Conservation (phyloP, 2,113 vertebrate species). For the Boulengerochromis microlepis region DNA sequence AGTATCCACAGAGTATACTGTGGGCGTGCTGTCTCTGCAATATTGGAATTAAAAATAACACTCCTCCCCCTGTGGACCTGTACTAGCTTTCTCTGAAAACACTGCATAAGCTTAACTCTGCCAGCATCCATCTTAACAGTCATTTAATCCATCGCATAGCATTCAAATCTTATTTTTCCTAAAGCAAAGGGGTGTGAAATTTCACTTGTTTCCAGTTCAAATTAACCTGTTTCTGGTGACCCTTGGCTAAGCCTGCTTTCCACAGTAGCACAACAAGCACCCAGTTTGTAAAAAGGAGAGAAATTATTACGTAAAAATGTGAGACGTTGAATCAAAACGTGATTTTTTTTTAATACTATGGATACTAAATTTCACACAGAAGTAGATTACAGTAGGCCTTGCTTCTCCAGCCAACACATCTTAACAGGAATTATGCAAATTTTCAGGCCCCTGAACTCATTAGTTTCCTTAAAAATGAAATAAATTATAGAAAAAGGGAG, state of each 20-base stretch:
- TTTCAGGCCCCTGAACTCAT: not conserved
- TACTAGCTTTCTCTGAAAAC: not conserved
- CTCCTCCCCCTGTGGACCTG: not conserved
- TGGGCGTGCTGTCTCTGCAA: slow-evolving; percentile 21
- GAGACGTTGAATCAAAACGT: not conserved
- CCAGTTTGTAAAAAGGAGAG: not conserved
- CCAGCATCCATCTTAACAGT: slow-evolving; percentile 9
- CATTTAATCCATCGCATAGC: slow-evolving; percentile 4
- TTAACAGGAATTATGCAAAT: not conserved
- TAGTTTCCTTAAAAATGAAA: not conserved
- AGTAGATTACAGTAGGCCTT: not conserved
- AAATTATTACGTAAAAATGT: not conserved
- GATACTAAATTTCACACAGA: not conserved
- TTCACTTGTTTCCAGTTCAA: slow-evolving; percentile 21
- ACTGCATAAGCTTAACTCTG: not conserved
- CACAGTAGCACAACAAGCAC: no score
- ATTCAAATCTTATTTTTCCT: slow-evolving; percentile 9
- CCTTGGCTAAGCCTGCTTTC: not conserved
- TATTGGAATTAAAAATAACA: slow-evolving; percentile 52
- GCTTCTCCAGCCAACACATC: not conserved
- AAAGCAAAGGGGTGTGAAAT: not conserved
- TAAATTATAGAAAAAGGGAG: not conserved
- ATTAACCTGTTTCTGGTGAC: not conserved
- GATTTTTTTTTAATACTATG: not conserved
- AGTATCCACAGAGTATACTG: not conserved